Base-by-base conservation (phyloP, 2,888 invertebrate species). In the Cremastobaeus sp. region DNA sequence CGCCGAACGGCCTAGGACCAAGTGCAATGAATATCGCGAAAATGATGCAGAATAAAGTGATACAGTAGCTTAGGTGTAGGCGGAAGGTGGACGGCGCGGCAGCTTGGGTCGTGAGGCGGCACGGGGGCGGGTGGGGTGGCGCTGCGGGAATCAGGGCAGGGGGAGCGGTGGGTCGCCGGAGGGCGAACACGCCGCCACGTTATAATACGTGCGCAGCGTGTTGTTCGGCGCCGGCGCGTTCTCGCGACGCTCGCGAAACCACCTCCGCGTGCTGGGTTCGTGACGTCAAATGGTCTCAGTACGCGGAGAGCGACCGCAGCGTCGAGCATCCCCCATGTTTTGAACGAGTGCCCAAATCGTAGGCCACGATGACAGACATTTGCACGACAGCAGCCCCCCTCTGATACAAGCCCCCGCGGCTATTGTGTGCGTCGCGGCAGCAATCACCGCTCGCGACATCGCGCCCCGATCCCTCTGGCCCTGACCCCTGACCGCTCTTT, bases 261-360 rank as follows among this genome's bases (percentile, higher is more conserved):
- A 82, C 84, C 84, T 84, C 86, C 86, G 85, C 86, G 86, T 86
- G 86, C 85, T 85, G 84, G 84, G 82, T 81, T 85, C 83, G 81
- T 86, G 87, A 85, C 86, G 86, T 86, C 85, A 86, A 83, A 79
- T 82, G 78, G 77, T 78, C 83, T 85, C 86, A 86, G 86, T 86
- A 86, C 81, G 86, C 86, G 85, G 86, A 86, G 85, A 86, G 84
- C 86, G 84, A 85, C 85, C 85, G 86, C 84, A 85, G 85, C 83
- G 85, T 83, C 43, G 73, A 70, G 69, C 69, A 45, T 70, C 54
- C 62, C 59, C 65, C 48, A 66, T 50, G 50, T 52, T 68, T 35
- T 43, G 50, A 68, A 52, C 59, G 20, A 59, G 59, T 37, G 45
- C 30, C 37, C 37, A 48, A 43, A 30, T 35, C 28, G 34, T 28